A percentile compares a stretch with the other conserved stretches of the same genome.
Evolutionary conservation across 2,113 vertebrate genomes (phyloP).

Genomic region (Geothlypis trichas): DNA sequence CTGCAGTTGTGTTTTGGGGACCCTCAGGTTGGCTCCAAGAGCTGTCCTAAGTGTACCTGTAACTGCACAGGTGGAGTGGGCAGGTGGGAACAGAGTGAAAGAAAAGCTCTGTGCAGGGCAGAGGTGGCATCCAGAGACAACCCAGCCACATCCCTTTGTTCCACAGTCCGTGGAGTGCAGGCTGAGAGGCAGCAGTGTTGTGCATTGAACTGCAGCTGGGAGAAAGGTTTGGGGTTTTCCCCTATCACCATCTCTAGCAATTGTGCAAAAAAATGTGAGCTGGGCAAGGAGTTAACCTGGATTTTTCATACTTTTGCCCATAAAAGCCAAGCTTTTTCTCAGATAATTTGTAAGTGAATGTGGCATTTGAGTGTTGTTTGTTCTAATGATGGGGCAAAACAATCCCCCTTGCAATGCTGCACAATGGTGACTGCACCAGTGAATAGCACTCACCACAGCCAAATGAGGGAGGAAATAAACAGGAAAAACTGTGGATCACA

Average conservation of each 20-base stretch:
- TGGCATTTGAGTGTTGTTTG: not conserved
- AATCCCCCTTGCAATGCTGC: not conserved
- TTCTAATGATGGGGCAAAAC: not conserved
- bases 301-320: not conserved
- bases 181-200: not conserved
- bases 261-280: not conserved
- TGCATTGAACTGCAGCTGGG: not conserved
- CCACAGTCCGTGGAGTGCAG: not conserved
- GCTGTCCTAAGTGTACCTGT: not conserved
- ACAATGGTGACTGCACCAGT: not conserved
- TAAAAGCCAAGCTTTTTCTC: not conserved
- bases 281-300: not conserved
- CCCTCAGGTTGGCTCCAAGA: not conserved
- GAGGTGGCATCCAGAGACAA: not conserved
- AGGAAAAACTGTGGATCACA: not conserved
- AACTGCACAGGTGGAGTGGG: not conserved
- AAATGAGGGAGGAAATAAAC: not conserved
- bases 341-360: not conserved
- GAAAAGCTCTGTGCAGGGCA: not conserved
- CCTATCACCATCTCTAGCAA: not conserved
- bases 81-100: rapidly evolving
- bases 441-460: not conserved
- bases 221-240: not conserved
- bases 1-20: not conserved
- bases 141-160: not conserved